Evolutionary conservation across 1,140 invertebrate genomes (phyloP), one percentile per base, ranked within the genome.

Genomic region (Drosophila kikkawai): DNA sequence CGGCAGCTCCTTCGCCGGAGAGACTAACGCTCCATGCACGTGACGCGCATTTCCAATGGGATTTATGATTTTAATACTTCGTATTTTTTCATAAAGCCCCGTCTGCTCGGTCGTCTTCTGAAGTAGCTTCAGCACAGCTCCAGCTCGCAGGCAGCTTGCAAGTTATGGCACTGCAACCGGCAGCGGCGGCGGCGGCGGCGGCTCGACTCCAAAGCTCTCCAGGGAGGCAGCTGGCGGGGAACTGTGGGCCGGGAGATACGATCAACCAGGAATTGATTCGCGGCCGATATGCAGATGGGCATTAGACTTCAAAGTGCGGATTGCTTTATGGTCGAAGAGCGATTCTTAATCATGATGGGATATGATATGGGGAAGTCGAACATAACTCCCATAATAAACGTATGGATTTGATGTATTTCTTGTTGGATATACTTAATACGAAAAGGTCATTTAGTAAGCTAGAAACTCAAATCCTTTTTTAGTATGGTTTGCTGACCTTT

Each of bases 51-150:
- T 87, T 84, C 78, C 84, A 87, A 87, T 87, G 83, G 75, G 84
- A 87, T 87, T 87, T 87, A 87, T 87, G 84, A 87, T 88, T 87
- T 87, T 87, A 87, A 87, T 87, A 87, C 84, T 87, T 87, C 84
- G 84, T 87, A 87, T 87, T 87, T 87, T 87, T 87, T 88, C 84
- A 87, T 87, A 87, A 88, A 80, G 73, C 69, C 56, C 22, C 56
- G 67, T 73, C 67, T 48, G 67, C 65, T 73, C n/a, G 2, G 36
- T 39, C 39, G 53, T 74, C 68, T 73, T 73, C 70, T 74, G 60
- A 67, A 73, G 75, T 77, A 86, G 65, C 73, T 56, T 34, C 59
- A 41, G 36, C 56, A n/a, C 26, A 71, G 42, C 15, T n/a, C 44
- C 29, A 36, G 26, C 26, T 19, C 26, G n/a, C 6, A 34, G 61